Evolutionary conservation across 2,888 invertebrate genomes (phyloP), one percentile per base, ranked within the genome.

Genomic region (Xestobium rufovillosum): DNA sequence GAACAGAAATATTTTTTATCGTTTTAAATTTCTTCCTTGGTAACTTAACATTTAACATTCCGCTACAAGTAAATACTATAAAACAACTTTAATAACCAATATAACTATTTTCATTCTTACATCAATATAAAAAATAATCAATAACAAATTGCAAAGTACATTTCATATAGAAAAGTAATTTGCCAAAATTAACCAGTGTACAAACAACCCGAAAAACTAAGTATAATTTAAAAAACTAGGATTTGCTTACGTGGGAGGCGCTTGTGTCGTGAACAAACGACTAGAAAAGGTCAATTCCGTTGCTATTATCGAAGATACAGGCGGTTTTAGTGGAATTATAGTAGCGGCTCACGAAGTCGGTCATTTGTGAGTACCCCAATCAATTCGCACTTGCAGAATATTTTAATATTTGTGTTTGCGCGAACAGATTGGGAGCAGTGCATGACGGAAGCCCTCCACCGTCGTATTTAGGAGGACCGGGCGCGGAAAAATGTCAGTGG

Each of bases 271-370:
- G 45, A 92, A 94, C 73, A 92, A 92, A 64, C 74, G 92, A 50
- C 73, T 92, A 51, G 91, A 92, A 73, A 94, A 94, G 69, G 92
- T 92, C 51, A 94, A 94, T 72, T 90, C 89, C 39, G 92, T 92
- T 40, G 92, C 92, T 55, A 94, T 94, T 58, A 92, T 94, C 60
- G 92, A 94, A 68, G 92, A 94, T 62, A 92, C 92, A 23, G 92
- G 92, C 49, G 92, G 92, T 49, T 94, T 92, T 72, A 91, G 91
- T 54, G 92, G 92, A 44, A 92, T 94, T 60, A 94, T 94, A 59
- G 92, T 94, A 2, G 92, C 92, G 40, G 92, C 92, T 48, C 92
- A 94, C 65, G 92, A 94, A 83, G 90, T 92, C 52, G 92, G 92
- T 53, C 92, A 94, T 74, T 77, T 94, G 91, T 92, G 76, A 85